Evolutionary conservation across 2,888 invertebrate species (phyloP), one percentile per base, ranked within the genome.

Genomic region (Exephanes ischioxanthus): DNA sequence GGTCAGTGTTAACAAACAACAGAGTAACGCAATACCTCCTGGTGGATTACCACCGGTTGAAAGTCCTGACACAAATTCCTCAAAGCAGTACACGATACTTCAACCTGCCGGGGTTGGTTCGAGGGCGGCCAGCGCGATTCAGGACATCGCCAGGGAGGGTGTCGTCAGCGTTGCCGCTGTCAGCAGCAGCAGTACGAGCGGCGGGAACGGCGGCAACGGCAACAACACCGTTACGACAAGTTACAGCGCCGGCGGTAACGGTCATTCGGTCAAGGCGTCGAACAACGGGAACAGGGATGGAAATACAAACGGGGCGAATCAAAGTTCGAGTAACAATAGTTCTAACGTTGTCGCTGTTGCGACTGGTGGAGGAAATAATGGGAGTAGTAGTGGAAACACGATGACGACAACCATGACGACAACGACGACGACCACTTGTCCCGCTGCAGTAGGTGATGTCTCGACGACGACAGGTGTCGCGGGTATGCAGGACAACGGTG

Each of bases 81-180:
- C 96, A 85, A 98, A 98, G 94, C 97, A 98, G 93, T 98, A 98
- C 93, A 98, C 98, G 85, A 97, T 97, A 89, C 95, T 98, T 87
- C 98, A 98, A 94, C 98, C 98, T 0, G 97, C 97, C 14, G 97
- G 97, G 45, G 95, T 96, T 0, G 97, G 97, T 3, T 97, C 97
- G 30, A 95, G 97, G 72, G 97, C 97, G 0, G 97, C 97, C 70
- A 97, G 97, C 55, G 97, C 97, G 30, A 95, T 97, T 92, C 97
- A 97, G 93, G 97, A 98, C 93, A 97, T 96, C 80, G 95, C 96
- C 48, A 94, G 96, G 63, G 96, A 96, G 90, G 96, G 96, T 66
- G 96, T 96, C 66, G 95, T 96, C 51, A 95, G 95, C 87, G 96
- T 96, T 16, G 94, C 96, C 5, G 95, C 95, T 22, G 95, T 95